Evolutionary conservation across 2,797 vertebrate genomes (phyloP).

Genomic region (Chrosomus eos): DNA sequence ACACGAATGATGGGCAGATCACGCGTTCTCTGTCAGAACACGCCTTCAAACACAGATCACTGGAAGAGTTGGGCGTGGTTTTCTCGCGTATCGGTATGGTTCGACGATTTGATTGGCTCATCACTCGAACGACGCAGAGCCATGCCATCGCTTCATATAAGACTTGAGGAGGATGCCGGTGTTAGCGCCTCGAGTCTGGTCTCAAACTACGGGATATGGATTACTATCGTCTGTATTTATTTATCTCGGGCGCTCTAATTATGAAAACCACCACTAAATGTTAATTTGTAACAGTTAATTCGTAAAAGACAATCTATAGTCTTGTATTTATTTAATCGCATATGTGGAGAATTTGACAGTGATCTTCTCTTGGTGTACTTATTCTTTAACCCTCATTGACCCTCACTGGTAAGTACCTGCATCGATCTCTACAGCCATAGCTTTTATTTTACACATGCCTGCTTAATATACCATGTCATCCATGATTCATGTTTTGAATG

Average conservation of each 20-base stretch:
- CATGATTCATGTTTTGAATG: background rate
- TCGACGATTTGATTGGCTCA: conserved; percentile 71
- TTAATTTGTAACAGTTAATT: background rate
- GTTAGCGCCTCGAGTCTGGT: conserved; percentile 26
- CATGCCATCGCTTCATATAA: conserved; percentile 73
- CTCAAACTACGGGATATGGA: conserved; percentile 20
- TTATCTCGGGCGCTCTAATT: background rate
- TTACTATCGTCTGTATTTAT: conserved; percentile 2
- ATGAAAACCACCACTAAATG: background rate
- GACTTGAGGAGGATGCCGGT: conserved; percentile 34
- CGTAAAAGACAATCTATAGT: background rate
- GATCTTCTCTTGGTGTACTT: conserved; percentile 10
- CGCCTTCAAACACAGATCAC: conserved; percentile 60
- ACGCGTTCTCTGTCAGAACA: conserved; percentile 61
- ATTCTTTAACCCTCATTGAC: conserved; percentile 38
- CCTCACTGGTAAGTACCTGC: conserved; percentile 47
- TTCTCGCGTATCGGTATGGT: conserved; percentile 4
- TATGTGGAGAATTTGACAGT: conserved; percentile 9
- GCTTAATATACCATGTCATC: background rate
- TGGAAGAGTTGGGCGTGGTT: conserved; percentile 67
- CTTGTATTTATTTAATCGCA: background rate
- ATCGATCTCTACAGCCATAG: background rate
- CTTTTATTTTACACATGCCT: background rate
- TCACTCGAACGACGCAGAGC: conserved; percentile 67
- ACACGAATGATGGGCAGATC: conserved; percentile 70